Percentiles rank a stretch among this genome's conserved stretches.
phyloP scores from a whole-genome alignment of 2,797 vertebrate species.

The Pangasius krempfi region DNA sequence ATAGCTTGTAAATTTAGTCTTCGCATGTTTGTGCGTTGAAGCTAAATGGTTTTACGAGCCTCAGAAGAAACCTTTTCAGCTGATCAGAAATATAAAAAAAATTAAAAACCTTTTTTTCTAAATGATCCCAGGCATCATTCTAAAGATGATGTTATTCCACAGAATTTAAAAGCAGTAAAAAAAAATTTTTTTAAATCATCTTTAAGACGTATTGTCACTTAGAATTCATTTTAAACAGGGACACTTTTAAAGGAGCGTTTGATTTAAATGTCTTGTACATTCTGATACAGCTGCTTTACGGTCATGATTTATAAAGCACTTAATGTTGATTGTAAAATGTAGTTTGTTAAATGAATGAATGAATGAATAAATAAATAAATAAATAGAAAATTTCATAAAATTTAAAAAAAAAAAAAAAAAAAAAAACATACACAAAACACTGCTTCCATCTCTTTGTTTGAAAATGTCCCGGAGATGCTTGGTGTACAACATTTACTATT shows the following conservation, averaged over 20 bases:
- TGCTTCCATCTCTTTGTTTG: not conserved
- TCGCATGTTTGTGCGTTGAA: not conserved
- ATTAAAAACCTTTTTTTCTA: not conserved
- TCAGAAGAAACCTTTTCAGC: not conserved
- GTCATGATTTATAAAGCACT: no score
- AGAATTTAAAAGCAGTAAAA: not conserved
- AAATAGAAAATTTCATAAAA: not conserved
- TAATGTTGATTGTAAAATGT: no score
- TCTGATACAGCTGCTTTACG: no score
- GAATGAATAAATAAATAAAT: not conserved
- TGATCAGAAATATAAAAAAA: not conserved
- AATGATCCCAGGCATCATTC: not conserved
- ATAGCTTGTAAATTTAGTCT: no score
- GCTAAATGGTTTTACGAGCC: not conserved
- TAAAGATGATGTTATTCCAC: not conserved
- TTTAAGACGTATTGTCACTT: not conserved
- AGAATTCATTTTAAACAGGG: not conserved
- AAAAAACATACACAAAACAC: not conserved
- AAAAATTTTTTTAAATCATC: not conserved
- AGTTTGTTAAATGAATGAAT: no score
- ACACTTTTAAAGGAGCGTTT: not conserved
- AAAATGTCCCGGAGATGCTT: not conserved
- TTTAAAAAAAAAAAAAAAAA: not conserved
- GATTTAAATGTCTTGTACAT: no score
- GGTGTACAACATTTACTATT: not conserved